These are phyloP conservation scores for Atlantisia rogersi DNA, from an alignment of 2,113 vertebrate genomes.

Conservation along the genomic window DNA sequence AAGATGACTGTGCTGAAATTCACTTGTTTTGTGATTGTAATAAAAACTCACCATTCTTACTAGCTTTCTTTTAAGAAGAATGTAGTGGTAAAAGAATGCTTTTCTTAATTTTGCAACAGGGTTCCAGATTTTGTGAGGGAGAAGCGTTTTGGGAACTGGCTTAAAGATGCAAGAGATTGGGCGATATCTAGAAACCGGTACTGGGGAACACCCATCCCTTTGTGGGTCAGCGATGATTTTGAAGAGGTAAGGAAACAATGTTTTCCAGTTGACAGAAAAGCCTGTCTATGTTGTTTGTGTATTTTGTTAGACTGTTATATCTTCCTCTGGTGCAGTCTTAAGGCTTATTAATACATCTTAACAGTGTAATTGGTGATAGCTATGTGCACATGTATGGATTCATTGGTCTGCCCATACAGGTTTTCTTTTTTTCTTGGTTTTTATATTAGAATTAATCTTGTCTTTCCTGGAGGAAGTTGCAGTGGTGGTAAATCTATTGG, in stretches of 20 bases:
- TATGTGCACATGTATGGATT: not conserved
- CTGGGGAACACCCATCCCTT: conserved; percentile 96
- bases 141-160: conserved; percentile 98
- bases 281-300: not conserved
- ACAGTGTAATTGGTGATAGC: not conserved
- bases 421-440: not conserved
- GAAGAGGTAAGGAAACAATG: conserved; percentile 79
- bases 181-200: conserved; percentile 96
- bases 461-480: not conserved
- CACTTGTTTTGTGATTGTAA: not conserved
- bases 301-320: not conserved
- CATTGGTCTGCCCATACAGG: not conserved
- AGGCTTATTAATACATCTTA: not conserved
- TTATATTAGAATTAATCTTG: not conserved
- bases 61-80: not conserved
- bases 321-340: not conserved
- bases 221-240: conserved; percentile 95
- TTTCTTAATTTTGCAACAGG: conserved; percentile 70
- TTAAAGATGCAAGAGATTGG: conserved; percentile 94
- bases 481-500: not conserved
- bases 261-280: not conserved
- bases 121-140: conserved; percentile 95
- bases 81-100: fast-evolving
- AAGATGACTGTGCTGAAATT: not conserved
- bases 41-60: fast-evolving